These are phyloP conservation scores for Rotaria macrura DNA, from an alignment of 2,888 invertebrate species.

Conservation along the genomic window DNA sequence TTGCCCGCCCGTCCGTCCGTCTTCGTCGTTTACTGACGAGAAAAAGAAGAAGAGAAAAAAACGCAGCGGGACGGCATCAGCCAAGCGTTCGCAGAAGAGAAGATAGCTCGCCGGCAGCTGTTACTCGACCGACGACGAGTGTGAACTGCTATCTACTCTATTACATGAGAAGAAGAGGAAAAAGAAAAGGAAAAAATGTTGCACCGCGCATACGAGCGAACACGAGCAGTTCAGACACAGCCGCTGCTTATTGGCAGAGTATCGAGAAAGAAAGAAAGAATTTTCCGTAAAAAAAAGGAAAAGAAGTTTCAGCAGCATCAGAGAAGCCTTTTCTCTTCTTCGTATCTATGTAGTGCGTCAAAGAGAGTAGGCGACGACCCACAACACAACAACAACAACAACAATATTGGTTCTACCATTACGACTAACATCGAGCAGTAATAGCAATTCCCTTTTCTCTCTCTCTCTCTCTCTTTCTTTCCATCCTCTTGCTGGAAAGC, in stretches of 20 bases:
- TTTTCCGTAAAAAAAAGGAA: background rate
- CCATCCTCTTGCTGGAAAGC: background rate
- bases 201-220: background rate
- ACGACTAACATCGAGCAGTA: background rate
- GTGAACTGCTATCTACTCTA: background rate
- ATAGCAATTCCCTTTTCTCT: background rate
- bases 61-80: background rate
- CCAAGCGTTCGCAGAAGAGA: background rate
- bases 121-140: conserved; percentile 1
- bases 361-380: background rate
- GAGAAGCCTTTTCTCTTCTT: background rate
- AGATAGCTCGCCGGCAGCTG: conserved; percentile 6
- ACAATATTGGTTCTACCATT: background rate
- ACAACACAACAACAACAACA: conserved; percentile 8
- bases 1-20: background rate
- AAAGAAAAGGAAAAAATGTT: background rate
- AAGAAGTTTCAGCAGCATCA: background rate
- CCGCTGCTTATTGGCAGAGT: background rate
- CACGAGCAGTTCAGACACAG: background rate
- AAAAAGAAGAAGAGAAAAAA: background rate
- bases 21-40: background rate
- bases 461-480: background rate
- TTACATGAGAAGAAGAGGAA: background rate
- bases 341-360: background rate
- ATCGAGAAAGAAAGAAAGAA: background rate